Evolutionary conservation across 2,797 vertebrate genomes (phyloP).

Genomic region (Gephyroberyx darwinii): DNA sequence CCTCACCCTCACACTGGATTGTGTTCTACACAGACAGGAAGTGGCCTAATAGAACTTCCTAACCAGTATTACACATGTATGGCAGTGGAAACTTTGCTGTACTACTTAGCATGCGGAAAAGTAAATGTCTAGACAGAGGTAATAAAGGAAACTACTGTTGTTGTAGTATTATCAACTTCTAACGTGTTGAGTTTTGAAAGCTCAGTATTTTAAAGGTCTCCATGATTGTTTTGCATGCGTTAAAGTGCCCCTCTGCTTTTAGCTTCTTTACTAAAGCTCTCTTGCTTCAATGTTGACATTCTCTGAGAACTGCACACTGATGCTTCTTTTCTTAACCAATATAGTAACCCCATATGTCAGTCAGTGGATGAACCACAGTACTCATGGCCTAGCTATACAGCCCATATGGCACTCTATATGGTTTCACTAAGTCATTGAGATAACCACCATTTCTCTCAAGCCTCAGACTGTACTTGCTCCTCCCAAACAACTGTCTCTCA

Average conservation of each 20-base stretch:
- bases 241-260: neutral
- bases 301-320: neutral
- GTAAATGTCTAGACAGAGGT: neutral
- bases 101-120: neutral
- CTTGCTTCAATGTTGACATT: neutral
- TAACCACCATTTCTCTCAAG: neutral
- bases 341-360: neutral
- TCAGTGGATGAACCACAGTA: neutral
- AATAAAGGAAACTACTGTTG: too few relatives aligned
- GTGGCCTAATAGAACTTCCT: conserved; percentile 9
- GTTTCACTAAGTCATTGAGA: conserved; percentile 2
- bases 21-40: conserved; percentile 24
- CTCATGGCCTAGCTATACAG: conserved; percentile 10
- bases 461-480: conserved; percentile 1
- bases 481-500: conserved; percentile 19
- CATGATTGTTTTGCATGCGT: neutral
- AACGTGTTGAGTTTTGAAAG: neutral
- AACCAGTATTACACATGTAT: conserved; percentile 2
- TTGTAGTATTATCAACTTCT: neutral
- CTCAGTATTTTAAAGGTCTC: neutral
- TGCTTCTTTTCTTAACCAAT: neutral
- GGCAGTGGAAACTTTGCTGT: neutral
- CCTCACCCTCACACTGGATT: conserved; percentile 36
- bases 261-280: neutral
- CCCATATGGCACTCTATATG: neutral